Percentiles rank a stretch among this genome's conserved stretches.
phyloP scores from a whole-genome alignment of 2,113 vertebrate genomes.

The Gavialis gangeticus region DNA sequence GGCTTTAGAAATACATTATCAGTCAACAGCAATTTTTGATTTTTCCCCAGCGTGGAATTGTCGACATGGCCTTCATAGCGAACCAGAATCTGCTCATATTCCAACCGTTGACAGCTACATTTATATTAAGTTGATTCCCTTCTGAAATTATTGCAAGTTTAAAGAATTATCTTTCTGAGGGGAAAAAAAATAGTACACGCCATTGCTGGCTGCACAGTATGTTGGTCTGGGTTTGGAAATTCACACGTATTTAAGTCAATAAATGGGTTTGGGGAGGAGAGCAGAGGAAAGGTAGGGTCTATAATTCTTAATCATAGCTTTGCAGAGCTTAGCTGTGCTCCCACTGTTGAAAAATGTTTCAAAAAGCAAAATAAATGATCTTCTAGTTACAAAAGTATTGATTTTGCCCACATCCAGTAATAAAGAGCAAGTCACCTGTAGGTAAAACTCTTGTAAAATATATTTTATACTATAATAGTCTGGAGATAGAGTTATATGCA shows the following conservation, averaged over 20 bases:
- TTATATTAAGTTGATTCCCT: conserved; percentile 68
- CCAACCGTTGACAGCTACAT: conserved; percentile 58
- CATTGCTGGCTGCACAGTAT: conserved; percentile 28
- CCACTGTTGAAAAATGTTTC: conserved; percentile 86
- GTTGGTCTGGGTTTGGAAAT: conserved; percentile 50
- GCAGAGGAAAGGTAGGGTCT: conserved; percentile 72
- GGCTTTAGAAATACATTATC: conserved; percentile 71
- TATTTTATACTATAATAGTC: conserved; percentile 89
- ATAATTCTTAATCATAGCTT: conserved; percentile 87
- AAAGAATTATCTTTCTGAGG: conserved; percentile 66
- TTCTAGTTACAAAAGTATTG: conserved; percentile 85
- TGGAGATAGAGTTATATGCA: conserved; percentile 83
- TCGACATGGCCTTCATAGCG: conserved; percentile 62
- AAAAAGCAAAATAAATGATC: conserved; percentile 87
- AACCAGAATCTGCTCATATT: conserved; percentile 67
- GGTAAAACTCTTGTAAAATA: conserved; percentile 90
- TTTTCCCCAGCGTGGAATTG: conserved; percentile 68
- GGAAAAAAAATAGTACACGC: fast-evolving
- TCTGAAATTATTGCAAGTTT: conserved; percentile 70
- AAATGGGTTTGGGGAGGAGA: conserved; percentile 74
- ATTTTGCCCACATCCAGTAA: conserved; percentile 88
- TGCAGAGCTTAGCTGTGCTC: conserved; percentile 80
- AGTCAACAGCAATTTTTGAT: conserved; percentile 73
- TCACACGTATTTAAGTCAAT: conserved; percentile 70
- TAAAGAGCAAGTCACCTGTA: conserved; percentile 90